phyloP scores from a whole-genome alignment of 2,888 invertebrate species.

The Drepana falcataria region DNA sequence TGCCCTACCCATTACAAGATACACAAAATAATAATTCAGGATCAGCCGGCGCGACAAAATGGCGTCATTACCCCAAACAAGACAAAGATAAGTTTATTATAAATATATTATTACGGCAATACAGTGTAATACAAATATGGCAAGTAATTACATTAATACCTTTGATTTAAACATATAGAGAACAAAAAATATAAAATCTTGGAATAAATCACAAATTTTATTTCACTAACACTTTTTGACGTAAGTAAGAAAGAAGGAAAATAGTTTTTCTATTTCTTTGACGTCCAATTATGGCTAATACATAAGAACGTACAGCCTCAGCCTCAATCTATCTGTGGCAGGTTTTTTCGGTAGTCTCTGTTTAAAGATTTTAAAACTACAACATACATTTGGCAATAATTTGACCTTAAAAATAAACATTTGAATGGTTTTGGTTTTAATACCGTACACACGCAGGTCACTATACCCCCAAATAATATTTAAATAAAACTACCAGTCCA shows the following conservation, averaged over 20 bases:
- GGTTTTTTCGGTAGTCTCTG: too few relatives aligned
- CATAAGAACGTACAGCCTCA: not conserved
- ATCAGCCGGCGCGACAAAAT: conserved; percentile 79
- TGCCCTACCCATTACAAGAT: conserved; percentile 38
- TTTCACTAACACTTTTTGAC: conserved; percentile 69
- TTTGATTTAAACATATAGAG: conserved; percentile 45
- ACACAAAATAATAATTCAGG: conserved; percentile 58
- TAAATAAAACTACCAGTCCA: too few relatives aligned
- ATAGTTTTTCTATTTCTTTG: conserved; percentile 30
- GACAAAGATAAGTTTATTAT: conserved; percentile 40
- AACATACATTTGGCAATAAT: too few relatives aligned
- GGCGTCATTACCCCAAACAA: conserved; percentile 74
- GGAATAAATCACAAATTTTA: conserved; percentile 56
- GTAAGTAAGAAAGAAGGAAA: conserved; percentile 50
- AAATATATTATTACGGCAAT: conserved; percentile 4
- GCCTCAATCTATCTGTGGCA: too few relatives aligned
- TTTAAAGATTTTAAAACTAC: too few relatives aligned
- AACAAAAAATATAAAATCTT: conserved; percentile 46
- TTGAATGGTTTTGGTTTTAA: too few relatives aligned
- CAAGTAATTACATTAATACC: conserved; percentile 19
- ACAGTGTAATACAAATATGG: too few relatives aligned
- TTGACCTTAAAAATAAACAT: too few relatives aligned
- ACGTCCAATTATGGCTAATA: conserved; percentile 4
- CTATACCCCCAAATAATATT: too few relatives aligned
- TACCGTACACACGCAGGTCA: too few relatives aligned